A percentile compares a stretch with the other conserved stretches of the same genome.
Evolutionary conservation across 2,888 invertebrate species (phyloP).

Genomic region (Panzeria rudis): DNA sequence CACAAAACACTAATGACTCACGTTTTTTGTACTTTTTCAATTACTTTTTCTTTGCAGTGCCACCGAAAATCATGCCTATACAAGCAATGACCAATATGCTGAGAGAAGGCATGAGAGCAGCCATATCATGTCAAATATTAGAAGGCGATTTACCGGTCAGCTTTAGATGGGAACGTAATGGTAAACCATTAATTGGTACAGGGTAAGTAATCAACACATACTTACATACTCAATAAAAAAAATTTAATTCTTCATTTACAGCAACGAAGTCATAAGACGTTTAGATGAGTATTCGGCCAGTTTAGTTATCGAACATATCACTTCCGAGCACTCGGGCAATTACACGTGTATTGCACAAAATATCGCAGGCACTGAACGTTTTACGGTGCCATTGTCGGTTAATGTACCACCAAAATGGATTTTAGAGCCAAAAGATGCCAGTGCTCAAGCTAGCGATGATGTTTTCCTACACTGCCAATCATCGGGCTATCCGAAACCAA

Average conservation of each 20-base stretch:
- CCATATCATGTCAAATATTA: conserved; percentile 94
- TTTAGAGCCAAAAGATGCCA: conserved; percentile 92
- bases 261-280: conserved; percentile 86
- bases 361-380: conserved; percentile 91
- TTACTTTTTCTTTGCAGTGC: conserved; percentile 85
- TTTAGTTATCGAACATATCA: conserved; percentile 93
- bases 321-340: conserved; percentile 93
- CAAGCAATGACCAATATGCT: conserved; percentile 92
- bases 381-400: conserved; percentile 91
- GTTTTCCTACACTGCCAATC: conserved; percentile 94
- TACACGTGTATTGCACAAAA: conserved; percentile 95
- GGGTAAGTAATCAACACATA: conserved; percentile 81
- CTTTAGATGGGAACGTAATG: conserved; percentile 96
- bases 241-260: conserved; percentile 59
- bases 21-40: conserved; percentile 28
- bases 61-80: conserved; percentile 93
- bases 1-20: conserved; percentile 60
- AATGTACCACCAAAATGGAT: conserved; percentile 96
- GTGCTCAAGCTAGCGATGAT: conserved; percentile 92
- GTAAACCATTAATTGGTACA: conserved; percentile 88
- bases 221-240: too few relatives aligned
- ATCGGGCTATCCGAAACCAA: conserved; percentile 95
- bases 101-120: conserved; percentile 93
- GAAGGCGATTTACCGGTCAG: conserved; percentile 96
- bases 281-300: conserved; percentile 94